Conservation (phyloP, 2,888 invertebrate genomes). For the Ganaspis brasiliensis region DNA sequence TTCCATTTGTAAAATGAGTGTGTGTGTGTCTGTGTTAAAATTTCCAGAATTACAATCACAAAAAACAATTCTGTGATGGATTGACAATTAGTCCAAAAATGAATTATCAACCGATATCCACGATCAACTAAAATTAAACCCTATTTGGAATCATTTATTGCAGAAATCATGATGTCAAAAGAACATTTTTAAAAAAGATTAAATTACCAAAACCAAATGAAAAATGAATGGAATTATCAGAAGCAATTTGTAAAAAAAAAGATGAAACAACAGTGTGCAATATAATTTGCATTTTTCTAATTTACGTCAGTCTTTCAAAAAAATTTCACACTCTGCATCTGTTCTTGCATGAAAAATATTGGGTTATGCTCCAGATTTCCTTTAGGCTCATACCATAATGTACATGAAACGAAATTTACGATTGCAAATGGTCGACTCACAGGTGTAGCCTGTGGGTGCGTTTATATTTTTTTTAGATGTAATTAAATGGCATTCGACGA, state of each 20-base stretch:
- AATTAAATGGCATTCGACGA: constrained; percentile 39
- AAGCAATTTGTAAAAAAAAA: too few species aligned
- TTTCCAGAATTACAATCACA: too few species aligned
- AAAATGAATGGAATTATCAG: too few species aligned
- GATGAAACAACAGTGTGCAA: too few species aligned
- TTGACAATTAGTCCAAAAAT: too few species aligned
- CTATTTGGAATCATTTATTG: too few species aligned
- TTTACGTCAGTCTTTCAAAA: neutral
- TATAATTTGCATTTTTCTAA: too few species aligned
- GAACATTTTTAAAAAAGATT: too few species aligned
- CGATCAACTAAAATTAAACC: too few species aligned
- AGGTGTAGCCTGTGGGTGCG: constrained; percentile 35
- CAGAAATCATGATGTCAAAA: too few species aligned
- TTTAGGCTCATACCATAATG: constrained; percentile 4
- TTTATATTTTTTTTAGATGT: constrained; percentile 34
- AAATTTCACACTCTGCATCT: neutral
- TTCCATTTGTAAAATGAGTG: neutral
- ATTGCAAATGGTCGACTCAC: constrained; percentile 30
- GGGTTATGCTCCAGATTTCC: constrained; percentile 6
- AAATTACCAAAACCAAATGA: too few species aligned
- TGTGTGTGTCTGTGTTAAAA: neutral
- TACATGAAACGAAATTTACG: constrained; percentile 30
- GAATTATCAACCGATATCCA: too few species aligned
- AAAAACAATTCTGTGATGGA: neutral
- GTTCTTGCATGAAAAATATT: constrained; percentile 16